Base-by-base conservation (phyloP, 2,888 invertebrate species). In the Drosophila rubida region DNA sequence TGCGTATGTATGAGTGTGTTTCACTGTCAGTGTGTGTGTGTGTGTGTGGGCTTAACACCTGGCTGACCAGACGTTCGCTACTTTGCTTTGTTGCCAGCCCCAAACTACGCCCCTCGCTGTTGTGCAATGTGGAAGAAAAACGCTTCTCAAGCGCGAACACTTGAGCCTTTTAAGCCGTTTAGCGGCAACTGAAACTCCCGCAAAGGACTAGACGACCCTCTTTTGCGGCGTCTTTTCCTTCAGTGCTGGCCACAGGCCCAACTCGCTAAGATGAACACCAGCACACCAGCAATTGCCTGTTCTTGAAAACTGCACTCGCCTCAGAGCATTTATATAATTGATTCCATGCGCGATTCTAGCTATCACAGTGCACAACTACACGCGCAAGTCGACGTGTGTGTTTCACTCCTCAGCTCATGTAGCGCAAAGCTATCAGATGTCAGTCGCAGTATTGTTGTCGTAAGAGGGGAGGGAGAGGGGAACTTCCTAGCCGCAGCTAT, bases 121-220 rank as follows among this genome's bases (percentile, higher is more conserved):
- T 49, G 61, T 61, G 63, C 60, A 69, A 62, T 69, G 67, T 67
- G 54, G 23, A 73, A 60, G 73, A 69, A 81, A 83, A 85, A 67
- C 53, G 66, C 54, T 58, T 45, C 62, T n/a, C n/a, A n/a, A 57
- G 57, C 57, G 49, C 51, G 64, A 54, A 50, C 73, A 81, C 70
- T 71, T 71, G 78, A 84, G 85, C 78, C 69, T 49, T 78, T 84
- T 87, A 87, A 84, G 80, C 80, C 78, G 75, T 79, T 83, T 75
- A 67, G 53, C 22, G 19, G 46, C 19, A 54, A 32, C 32, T n/a
- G 4, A 32, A 32, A 32, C 41, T 32, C 8, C 8, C 19, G 39
- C 14, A 14, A 55, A 66, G 66, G 67, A 61, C 54, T 55, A 66
- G 61, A 22, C 51, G 45, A 73, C 50, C 74, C 74, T 45, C 50